Base-by-base conservation (phyloP, 2,113 vertebrate species). In the Peromyscus maniculatus region DNA sequence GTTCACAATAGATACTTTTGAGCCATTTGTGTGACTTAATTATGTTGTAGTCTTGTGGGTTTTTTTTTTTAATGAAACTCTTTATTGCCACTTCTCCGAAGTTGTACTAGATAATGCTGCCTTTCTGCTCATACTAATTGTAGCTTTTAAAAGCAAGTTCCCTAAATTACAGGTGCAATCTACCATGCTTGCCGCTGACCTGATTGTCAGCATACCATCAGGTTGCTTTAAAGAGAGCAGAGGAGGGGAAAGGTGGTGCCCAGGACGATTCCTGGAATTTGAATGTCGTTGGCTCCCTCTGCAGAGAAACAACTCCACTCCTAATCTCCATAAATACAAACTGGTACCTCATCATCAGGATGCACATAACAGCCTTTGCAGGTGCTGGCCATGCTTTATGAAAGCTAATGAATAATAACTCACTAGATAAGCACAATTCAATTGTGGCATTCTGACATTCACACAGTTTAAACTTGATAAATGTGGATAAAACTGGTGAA, bases 221-320 rank as follows among this genome's bases (percentile, higher is more conserved):
- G 75, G 87, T 92, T 96, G 97, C 97, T 97, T 89, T 94, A 94
- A 87, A 94, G 94, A 33, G 79, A 91, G 94, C 95, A 88, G 97
- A 95, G 97, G 89, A 97, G 97, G 91, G 92, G n/a, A 90, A 83
- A 97, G 96, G 96, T 94, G 96, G 95, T 98, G 97, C 94, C 96
- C 46, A 49, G 94, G 96, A 89, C 95, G 92, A 80, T 95, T 96
- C 94, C 96, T 93, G 95, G 96, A 95, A 96, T 95, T 83, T 83
- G 89, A 97, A 95, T 95, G 96, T 89, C 82, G 22, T 6, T n/a
- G 87, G 59, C 96, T 98, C 67, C 89, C 71, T 91, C 49, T 75
- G 33, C 88, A 94, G 97, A 84, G 91, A 86, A 91, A 75, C 96
- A 91, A n/a, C 82, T 91, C 75, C 39, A 15, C 62, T 89, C 28